Evolutionary conservation across 2,113 vertebrate genomes (phyloP).

Genomic region (Neodontobutis hainanensis): DNA sequence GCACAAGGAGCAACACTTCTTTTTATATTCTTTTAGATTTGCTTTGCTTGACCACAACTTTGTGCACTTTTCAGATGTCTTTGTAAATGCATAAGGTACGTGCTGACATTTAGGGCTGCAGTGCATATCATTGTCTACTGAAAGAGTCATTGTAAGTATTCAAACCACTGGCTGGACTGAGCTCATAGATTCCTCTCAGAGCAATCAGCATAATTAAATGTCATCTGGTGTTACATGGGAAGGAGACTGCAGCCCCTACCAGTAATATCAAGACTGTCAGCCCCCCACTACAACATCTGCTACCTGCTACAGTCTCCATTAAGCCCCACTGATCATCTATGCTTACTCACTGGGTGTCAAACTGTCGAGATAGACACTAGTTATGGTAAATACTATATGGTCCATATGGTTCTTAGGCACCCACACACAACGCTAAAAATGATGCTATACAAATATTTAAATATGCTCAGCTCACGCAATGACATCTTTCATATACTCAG

Average conservation of each 20-base stretch:
- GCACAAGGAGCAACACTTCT: slow-evolving; percentile 4
- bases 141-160: slow-evolving; percentile 4
- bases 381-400: slow-evolving; percentile 3
- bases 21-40: not conserved
- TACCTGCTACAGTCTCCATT: slow-evolving; percentile 37
- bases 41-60: not conserved
- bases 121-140: not conserved
- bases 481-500: slow-evolving; percentile 43
- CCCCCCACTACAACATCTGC: slow-evolving; percentile 41
- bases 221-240: slow-evolving; percentile 41
- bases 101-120: slow-evolving; percentile 31
- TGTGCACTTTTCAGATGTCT: not conserved
- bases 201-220: slow-evolving; percentile 60
- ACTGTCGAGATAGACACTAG: slow-evolving; percentile 19
- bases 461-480: not conserved
- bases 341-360: slow-evolving; percentile 65
- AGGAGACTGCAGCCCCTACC: slow-evolving; percentile 45
- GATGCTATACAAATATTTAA: not conserved
- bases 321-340: slow-evolving; percentile 16
- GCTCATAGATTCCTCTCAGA: slow-evolving; percentile 41
- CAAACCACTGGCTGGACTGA: slow-evolving; percentile 59
- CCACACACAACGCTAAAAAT: slow-evolving; percentile 14
- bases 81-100: not conserved
- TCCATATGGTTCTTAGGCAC: not conserved
- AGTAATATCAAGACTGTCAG: slow-evolving; percentile 67